Conservation (phyloP, 1,140 invertebrate species). For the Olivierus martensii region DNA sequence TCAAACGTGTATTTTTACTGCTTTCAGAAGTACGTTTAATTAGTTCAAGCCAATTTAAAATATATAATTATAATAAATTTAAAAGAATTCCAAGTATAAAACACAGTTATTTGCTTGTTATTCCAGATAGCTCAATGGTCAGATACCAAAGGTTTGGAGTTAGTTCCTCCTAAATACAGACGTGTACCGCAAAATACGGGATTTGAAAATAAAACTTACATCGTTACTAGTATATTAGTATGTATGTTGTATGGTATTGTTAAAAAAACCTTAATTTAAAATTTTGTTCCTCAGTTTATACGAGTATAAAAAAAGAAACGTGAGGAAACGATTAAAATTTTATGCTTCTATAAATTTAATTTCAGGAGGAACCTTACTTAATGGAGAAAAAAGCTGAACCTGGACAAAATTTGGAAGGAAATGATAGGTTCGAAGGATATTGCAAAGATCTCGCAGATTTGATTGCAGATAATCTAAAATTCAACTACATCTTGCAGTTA, state of each 20-base stretch:
- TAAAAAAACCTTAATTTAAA: no score
- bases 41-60: no score
- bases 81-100: no score
- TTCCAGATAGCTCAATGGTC: slow-evolving; percentile 80
- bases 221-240: slow-evolving; percentile 77
- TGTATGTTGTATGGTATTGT: slow-evolving; percentile 30
- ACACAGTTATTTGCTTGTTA: not conserved
- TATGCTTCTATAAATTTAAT: no score
- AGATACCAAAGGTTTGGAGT: slow-evolving; percentile 57
- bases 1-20: no score
- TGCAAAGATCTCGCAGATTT: slow-evolving; percentile 83
- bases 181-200: slow-evolving; percentile 46
- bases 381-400: slow-evolving; percentile 53
- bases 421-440: slow-evolving; percentile 81
- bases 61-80: no score
- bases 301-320: no score
- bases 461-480: slow-evolving; percentile 61
- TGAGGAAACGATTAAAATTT: no score
- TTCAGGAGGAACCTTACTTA: slow-evolving; percentile 67
- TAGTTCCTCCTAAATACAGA: slow-evolving; percentile 63
- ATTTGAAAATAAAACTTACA: slow-evolving; percentile 74
- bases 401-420: slow-evolving; percentile 56
- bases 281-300: no score
- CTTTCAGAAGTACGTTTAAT: no score
- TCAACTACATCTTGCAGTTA: slow-evolving; percentile 58